Evolutionary conservation across 2,797 vertebrate genomes (phyloP), one percentile per base, ranked within the genome.

Genomic region (Spinibarbus caldwelli): DNA sequence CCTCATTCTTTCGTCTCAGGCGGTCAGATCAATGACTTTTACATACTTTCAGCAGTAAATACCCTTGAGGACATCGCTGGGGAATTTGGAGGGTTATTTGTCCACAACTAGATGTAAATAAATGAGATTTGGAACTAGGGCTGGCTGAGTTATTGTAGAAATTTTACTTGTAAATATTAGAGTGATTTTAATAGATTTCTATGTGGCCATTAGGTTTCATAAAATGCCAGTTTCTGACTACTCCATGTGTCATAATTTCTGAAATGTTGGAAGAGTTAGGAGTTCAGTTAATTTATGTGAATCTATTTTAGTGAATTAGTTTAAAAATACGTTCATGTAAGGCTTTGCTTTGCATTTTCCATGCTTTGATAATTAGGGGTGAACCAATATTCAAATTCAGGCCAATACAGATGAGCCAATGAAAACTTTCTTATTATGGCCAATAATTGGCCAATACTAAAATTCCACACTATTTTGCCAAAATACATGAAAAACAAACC

Each of bases 1-100:
- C 76, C 66, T 76, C 83, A 52, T 73, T 68, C 78, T 54, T 80
- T 78, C 26, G 29, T 70, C 57, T 83, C 66, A 62, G 71, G 72
- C 68, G 47, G 82, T 83, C 75, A 76, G 78, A 72, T 73, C 75
- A 79, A 81, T 70, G 78, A 87, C 59, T 84, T 54, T 45, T 49
- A 84, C 54, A 81, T 73, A 84, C 78, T 75, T 59, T 49, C 23
- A 77, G 80, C 76, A 75, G 75, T 66, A 85, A 85, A 85, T 59
- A 71, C n/a, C 59, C 47, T 79, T 85, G 70, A 71, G 21, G 62
- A 84, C 82, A 71, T 83, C 26, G 0, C 1, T 70, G 43, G n/a
- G 64, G 80, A 87, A 82, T 47, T 78, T 36, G 15, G 5, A 34
- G 31, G 0, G 38, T 83, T 75, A 67, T 66, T 45, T 66, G 19